Percentiles rank a stretch among this genome's conserved stretches.
Conservation (phyloP, 2,797 vertebrate genomes). For the Malurus leucopterus region DNA sequence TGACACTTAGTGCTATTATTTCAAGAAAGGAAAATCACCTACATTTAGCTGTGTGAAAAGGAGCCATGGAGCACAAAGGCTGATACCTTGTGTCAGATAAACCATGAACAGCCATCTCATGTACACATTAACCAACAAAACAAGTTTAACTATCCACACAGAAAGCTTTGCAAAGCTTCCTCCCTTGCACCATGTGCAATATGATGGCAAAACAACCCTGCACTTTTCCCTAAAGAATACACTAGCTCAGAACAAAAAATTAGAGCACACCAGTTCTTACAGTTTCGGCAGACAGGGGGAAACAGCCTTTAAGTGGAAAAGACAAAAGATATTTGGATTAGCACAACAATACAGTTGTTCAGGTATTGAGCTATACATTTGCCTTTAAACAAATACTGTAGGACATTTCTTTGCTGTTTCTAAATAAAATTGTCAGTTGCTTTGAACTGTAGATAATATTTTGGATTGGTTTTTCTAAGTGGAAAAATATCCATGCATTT, state of each 20-base stretch:
- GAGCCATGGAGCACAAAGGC: background rate
- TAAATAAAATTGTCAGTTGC: background rate
- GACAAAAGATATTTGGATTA: slow-evolving; percentile 26
- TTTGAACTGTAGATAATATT: background rate
- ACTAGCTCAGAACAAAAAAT: background rate
- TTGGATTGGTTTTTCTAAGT: background rate
- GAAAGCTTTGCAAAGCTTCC: background rate
- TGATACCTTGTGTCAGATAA: background rate
- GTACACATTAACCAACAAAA: background rate
- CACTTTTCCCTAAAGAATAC: background rate
- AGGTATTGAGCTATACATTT: background rate
- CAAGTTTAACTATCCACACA: background rate
- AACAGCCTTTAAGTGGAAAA: background rate
- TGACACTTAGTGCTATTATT: background rate
- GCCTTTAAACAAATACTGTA: background rate
- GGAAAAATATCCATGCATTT: background rate
- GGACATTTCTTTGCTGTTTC: background rate
- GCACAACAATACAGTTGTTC: background rate
- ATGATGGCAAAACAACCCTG: background rate
- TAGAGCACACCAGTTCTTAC: background rate
- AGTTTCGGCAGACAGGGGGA: background rate
- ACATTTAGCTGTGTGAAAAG: background rate
- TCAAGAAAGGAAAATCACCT: background rate
- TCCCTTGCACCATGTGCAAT: background rate
- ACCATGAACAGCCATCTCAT: background rate